Conservation (phyloP, 1,140 invertebrate genomes). For the Mercenaria mercenaria region DNA sequence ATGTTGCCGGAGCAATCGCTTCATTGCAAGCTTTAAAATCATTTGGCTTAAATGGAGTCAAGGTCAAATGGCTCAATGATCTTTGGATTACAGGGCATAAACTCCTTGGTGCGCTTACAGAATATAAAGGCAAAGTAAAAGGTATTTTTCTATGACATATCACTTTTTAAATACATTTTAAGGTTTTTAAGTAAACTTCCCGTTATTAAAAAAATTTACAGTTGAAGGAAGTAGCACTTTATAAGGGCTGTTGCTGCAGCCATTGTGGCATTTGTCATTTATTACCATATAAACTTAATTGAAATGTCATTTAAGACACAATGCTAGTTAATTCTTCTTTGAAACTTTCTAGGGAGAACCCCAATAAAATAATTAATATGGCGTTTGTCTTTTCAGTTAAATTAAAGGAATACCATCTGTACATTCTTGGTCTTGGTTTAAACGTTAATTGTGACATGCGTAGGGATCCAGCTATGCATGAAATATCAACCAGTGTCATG, state of each 20-base stretch:
- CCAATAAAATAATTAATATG: too few relatives aligned
- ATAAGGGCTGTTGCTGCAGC: too few relatives aligned
- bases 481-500: conserved; percentile 71
- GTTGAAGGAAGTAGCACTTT: too few relatives aligned
- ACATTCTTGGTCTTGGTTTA: conserved; percentile 75
- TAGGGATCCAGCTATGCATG: conserved; percentile 58
- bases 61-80: conserved; percentile 79
- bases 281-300: too few relatives aligned
- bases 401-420: conserved; percentile 22
- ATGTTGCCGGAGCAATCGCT: conserved; percentile 71
- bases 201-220: too few relatives aligned
- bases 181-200: too few relatives aligned
- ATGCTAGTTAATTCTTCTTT: too few relatives aligned
- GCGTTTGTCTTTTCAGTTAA: too few relatives aligned
- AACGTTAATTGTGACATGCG: conserved; percentile 78
- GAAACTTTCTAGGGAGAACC: too few relatives aligned
- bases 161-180: too few relatives aligned
- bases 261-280: too few relatives aligned
- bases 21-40: conserved; percentile 61
- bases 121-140: conserved; percentile 67
- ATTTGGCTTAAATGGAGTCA: conserved; percentile 64
- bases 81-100: conserved; percentile 80
- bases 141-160: conserved; percentile 58
- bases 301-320: too few relatives aligned
- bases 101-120: conserved; percentile 73